Conservation (phyloP, 2,113 vertebrate species). For the Gavia stellata region DNA sequence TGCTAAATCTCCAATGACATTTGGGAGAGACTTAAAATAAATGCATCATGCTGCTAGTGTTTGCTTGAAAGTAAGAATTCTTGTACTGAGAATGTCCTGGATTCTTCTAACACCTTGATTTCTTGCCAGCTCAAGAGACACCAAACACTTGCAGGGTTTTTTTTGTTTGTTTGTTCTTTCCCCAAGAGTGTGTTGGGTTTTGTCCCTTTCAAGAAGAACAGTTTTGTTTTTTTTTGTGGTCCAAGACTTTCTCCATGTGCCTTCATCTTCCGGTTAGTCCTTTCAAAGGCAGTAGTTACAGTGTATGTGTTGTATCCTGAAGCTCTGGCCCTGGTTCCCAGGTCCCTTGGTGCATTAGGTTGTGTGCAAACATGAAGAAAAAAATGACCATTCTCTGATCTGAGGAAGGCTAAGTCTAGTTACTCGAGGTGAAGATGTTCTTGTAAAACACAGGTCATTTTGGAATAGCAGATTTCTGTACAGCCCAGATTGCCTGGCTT, state of each 20-base stretch:
- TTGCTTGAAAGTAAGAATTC: background rate
- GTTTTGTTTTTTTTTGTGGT: background rate
- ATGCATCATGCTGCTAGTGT: background rate
- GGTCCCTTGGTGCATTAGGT: fast-evolving
- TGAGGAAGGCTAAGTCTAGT: background rate
- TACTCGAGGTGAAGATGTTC: background rate
- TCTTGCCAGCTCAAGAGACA: background rate
- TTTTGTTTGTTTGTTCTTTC: background rate
- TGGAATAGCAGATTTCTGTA: background rate
- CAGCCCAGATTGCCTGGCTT: background rate
- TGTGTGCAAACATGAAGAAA: background rate
- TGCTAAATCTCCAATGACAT: background rate
- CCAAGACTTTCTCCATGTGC: background rate
- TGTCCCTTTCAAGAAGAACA: background rate
- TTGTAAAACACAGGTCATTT: background rate
- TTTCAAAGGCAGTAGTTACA: background rate
- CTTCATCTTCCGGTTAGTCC: background rate
- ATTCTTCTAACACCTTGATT: background rate
- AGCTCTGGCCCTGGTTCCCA: background rate
- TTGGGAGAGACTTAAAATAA: background rate
- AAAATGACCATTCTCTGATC: background rate
- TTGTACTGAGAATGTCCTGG: background rate
- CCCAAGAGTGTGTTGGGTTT: background rate
- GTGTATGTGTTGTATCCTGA: background rate
- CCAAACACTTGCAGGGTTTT: background rate